These are phyloP conservation scores for Thaumatotibia leucotreta DNA, from an alignment of 1,140 invertebrate genomes.

Conservation along the genomic window DNA sequence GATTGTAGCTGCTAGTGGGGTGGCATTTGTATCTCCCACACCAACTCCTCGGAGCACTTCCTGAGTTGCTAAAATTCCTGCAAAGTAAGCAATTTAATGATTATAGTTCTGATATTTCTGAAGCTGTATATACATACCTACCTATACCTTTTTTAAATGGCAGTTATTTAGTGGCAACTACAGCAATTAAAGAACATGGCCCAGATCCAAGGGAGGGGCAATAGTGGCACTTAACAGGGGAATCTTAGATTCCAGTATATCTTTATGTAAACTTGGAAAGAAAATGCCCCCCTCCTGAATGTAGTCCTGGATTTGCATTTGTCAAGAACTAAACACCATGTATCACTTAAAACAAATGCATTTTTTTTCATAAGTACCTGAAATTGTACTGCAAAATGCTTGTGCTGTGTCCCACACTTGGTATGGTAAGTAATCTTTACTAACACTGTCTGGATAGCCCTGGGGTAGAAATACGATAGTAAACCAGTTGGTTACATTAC, in stretches of 20 bases:
- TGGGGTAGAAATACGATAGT: constrained; percentile 85
- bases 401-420: constrained; percentile 97
- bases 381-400: constrained; percentile 95
- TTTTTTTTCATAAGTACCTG: constrained; percentile 69
- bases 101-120: not conserved
- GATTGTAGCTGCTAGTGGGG: constrained; percentile 92
- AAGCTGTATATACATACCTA: too few relatives aligned
- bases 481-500: constrained; percentile 54
- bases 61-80: constrained; percentile 86
- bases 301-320: too few relatives aligned
- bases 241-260: too few relatives aligned
- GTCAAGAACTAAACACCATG: too few relatives aligned
- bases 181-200: too few relatives aligned
- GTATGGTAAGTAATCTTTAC: constrained; percentile 91
- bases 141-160: too few relatives aligned
- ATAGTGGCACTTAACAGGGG: too few relatives aligned
- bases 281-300: too few relatives aligned
- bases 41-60: constrained; percentile 94
- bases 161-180: too few relatives aligned
- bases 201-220: too few relatives aligned
- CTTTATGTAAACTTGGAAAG: too few relatives aligned
- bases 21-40: constrained; percentile 91
- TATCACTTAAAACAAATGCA: not conserved
- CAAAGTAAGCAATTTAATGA: not conserved
- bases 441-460: constrained; percentile 94